phyloP scores from a whole-genome alignment of 2,113 vertebrate genomes.

The Xiphophorus hellerii region DNA sequence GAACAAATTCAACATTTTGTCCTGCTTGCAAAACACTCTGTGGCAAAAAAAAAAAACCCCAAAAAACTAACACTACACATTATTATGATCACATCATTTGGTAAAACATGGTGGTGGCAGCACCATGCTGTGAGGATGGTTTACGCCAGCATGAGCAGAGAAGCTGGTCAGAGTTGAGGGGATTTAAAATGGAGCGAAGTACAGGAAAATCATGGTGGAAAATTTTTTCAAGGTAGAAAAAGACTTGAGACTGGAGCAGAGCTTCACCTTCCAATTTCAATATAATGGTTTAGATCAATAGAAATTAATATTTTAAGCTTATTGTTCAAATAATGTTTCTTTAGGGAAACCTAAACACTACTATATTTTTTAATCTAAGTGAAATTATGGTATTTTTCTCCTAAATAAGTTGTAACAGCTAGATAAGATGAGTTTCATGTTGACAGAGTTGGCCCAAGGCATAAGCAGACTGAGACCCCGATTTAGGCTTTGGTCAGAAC shows the following conservation, averaged over 20 bases:
- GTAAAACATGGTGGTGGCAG: not conserved
- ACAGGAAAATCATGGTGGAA: too few species aligned
- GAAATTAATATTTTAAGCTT: too few species aligned
- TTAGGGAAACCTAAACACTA: not conserved
- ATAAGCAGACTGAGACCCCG: too few species aligned
- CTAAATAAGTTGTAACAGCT: not conserved
- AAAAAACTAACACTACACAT: not conserved
- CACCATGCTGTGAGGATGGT: not conserved
- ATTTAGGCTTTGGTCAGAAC: too few species aligned
- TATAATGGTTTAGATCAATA: not conserved
- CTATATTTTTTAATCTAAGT: not conserved
- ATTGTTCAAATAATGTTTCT: conserved; percentile 4
- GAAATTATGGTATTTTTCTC: not conserved
- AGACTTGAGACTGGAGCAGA: not conserved
- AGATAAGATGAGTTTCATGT: too few species aligned
- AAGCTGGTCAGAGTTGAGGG: too few species aligned
- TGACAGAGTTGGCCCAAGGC: too few species aligned
- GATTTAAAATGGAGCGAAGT: too few species aligned
- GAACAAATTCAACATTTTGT: not conserved
- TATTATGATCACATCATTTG: not conserved
- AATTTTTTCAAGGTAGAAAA: too few species aligned
- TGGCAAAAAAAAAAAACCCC: not conserved
- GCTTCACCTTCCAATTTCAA: not conserved
- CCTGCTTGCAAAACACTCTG: not conserved
- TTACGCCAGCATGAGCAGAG: too few species aligned